These are phyloP conservation scores for Apodemus sylvaticus DNA, from an alignment of 2,113 vertebrate species.

Conservation along the genomic window DNA sequence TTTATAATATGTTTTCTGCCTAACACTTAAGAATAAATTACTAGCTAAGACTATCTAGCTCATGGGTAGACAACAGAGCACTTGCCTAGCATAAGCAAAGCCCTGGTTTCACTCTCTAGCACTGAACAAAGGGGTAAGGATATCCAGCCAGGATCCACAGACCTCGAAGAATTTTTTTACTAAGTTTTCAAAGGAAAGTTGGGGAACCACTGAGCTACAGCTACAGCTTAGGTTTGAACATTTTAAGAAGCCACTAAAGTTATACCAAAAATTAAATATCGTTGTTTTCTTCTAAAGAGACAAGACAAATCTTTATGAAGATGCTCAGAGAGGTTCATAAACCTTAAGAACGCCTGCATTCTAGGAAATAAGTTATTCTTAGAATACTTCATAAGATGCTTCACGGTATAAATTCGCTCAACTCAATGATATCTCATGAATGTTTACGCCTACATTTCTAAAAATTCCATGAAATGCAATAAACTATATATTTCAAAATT, in stretches of 20 bases:
- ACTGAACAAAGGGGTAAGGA: background rate
- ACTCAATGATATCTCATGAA: conserved; percentile 27
- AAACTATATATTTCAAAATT: conserved; percentile 49
- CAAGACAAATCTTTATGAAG: conserved; percentile 29
- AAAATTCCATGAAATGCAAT: conserved; percentile 43
- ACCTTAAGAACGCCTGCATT: conserved; percentile 32
- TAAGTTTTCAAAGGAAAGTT: background rate
- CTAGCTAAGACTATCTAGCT: background rate
- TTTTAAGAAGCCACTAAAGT: conserved; percentile 15
- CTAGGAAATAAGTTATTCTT: conserved; percentile 36
- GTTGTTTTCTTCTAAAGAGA: conserved; percentile 39
- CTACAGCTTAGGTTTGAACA: background rate
- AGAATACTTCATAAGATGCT: conserved; percentile 42
- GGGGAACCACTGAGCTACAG: background rate
- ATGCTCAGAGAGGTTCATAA: conserved; percentile 31
- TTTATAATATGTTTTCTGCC: conserved; percentile 10
- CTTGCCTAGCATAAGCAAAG: background rate
- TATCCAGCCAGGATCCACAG: conserved; percentile 36
- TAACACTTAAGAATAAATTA: conserved; percentile 42
- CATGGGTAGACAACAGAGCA: background rate
- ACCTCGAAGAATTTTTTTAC: background rate
- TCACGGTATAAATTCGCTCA: conserved; percentile 50
- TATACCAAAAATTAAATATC: conserved; percentile 19
- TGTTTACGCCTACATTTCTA: conserved; percentile 38
- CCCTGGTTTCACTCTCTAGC: background rate